Conservation (phyloP, 1,140 invertebrate species). For the Ridgeia piscesae region DNA sequence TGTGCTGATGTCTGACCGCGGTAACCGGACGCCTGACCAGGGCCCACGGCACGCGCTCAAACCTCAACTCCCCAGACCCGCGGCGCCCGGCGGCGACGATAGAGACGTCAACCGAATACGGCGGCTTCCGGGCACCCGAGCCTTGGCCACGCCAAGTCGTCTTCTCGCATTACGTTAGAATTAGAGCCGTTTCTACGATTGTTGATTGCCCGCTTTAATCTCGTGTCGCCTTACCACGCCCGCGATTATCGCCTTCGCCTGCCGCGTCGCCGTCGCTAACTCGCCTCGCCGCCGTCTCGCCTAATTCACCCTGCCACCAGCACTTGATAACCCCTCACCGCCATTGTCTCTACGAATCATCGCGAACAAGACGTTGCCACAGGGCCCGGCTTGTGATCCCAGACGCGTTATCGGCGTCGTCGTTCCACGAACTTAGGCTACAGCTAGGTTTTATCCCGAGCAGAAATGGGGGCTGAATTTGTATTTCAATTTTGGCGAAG, state of each 20-base stretch:
- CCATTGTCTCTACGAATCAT: slow-evolving; percentile 5
- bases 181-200: neutral
- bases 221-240: neutral
- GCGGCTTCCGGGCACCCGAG: neutral
- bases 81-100: neutral
- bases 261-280: neutral
- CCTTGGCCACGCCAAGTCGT: neutral
- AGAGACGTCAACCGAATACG: neutral
- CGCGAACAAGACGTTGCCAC: neutral
- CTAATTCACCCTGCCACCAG: neutral
- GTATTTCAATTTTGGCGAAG: neutral
- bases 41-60: neutral
- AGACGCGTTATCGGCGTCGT: neutral
- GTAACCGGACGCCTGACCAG: neutral
- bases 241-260: neutral
- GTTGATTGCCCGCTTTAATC: neutral
- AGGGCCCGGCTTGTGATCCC: neutral
- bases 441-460: neutral
- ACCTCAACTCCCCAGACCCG: neutral
- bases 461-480: neutral
- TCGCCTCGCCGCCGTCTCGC: neutral
- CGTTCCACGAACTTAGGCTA: neutral
- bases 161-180: neutral
- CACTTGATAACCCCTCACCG: neutral
- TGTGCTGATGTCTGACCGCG: neutral